A percentile compares a stretch with the other conserved stretches of the same genome.
Evolutionary conservation across 1,140 invertebrate species (phyloP).

Genomic region (Melitaea cinxia): DNA sequence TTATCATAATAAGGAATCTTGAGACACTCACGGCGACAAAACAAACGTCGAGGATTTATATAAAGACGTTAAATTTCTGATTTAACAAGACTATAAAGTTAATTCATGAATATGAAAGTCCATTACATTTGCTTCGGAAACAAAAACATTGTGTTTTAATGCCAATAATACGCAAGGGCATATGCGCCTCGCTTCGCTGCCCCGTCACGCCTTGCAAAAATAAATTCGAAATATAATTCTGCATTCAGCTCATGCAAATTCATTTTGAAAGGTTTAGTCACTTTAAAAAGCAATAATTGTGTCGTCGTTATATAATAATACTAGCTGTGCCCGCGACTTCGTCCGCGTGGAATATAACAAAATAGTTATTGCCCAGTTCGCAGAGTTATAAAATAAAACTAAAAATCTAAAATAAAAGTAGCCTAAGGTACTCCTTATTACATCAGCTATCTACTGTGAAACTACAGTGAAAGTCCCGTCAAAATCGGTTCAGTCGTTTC

Average conservation of each 20-base stretch:
- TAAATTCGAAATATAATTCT: conserved; percentile 39
- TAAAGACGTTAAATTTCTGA: conserved; percentile 52
- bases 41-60: neutral
- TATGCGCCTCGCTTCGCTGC: conserved; percentile 19
- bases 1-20: neutral
- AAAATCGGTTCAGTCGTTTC: too few relatives aligned
- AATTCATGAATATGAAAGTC: conserved; percentile 60
- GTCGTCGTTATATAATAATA: neutral
- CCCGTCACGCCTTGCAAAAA: conserved; percentile 34
- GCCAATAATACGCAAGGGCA: conserved; percentile 49
- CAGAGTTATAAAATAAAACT: too few relatives aligned
- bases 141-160: conserved; percentile 60
- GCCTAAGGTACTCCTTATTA: too few relatives aligned
- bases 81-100: conserved; percentile 60
- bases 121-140: conserved; percentile 54
- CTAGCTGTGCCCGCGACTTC: too few relatives aligned
- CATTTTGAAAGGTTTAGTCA: conserved; percentile 32
- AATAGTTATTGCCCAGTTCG: too few relatives aligned
- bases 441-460: too few relatives aligned
- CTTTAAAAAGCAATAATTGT: conserved; percentile 27
- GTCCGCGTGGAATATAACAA: too few relatives aligned
- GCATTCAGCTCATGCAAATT: conserved; percentile 32
- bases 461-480: too few relatives aligned
- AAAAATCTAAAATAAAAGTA: too few relatives aligned
- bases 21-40: neutral